A percentile compares a stretch with the other conserved stretches of the same genome.
Conservation (phyloP, 2,113 vertebrate species). For the Gallinago undulata region DNA sequence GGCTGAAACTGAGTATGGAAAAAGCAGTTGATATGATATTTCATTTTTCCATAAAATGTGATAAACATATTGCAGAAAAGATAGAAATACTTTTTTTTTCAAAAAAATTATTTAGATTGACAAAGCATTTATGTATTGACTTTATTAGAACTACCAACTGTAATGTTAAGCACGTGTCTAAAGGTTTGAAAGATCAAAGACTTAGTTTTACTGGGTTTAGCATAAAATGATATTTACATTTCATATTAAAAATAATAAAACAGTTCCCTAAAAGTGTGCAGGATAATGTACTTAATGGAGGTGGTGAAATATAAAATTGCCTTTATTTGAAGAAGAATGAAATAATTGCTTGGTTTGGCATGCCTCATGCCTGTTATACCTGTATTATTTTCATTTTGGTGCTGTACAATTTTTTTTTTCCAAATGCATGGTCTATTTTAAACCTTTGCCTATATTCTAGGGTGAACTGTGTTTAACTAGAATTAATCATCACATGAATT, state of each 20-base stretch:
- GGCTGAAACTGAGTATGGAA: background rate
- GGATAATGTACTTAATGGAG: background rate
- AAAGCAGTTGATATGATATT: background rate
- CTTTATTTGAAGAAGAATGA: constrained; percentile 14
- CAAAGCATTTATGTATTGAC: background rate
- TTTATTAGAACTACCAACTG: background rate
- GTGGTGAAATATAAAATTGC: constrained; percentile 17
- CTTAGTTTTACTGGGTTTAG: background rate
- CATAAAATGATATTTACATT: constrained; percentile 32
- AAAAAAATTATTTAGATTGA: background rate
- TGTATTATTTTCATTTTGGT: constrained; percentile 2
- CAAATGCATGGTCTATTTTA: background rate
- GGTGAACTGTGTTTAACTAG: background rate
- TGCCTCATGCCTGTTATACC: background rate
- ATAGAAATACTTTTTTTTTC: background rate
- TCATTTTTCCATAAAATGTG: background rate
- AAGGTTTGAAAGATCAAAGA: background rate
- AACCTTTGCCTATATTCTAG: background rate
- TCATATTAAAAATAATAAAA: background rate
- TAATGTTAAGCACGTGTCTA: background rate
- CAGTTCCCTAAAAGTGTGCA: background rate
- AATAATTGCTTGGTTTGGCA: background rate
- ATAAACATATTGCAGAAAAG: background rate
- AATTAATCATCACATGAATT: background rate
- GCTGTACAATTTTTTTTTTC: background rate